These are phyloP conservation scores for Onychomys arenicola DNA, from an alignment of 2,797 vertebrate species.

Conservation along the genomic window DNA sequence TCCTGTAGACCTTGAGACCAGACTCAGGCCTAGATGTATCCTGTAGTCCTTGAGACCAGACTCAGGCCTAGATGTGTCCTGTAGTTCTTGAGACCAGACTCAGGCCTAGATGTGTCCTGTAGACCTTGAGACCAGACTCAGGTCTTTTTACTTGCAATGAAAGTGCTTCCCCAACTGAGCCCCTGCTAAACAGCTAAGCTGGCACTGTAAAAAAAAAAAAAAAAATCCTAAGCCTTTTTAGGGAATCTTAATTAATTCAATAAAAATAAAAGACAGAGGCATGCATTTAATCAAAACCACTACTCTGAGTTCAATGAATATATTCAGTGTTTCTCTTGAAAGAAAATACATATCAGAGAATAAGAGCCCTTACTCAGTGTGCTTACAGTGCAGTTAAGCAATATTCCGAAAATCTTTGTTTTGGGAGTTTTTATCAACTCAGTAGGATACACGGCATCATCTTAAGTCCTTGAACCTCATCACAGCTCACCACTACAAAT, in stretches of 20 bases:
- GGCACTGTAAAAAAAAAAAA: not conserved
- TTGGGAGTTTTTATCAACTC: conserved; percentile 50
- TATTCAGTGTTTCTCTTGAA: not conserved
- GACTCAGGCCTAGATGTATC: not conserved
- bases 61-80: no score
- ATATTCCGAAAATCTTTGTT: conserved; percentile 50
- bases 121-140: not conserved
- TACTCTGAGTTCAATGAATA: not conserved
- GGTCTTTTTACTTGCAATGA: not conserved
- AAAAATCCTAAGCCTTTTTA: not conserved
- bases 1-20: not conserved
- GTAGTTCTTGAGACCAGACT: not conserved
- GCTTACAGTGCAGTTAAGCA: not conserved
- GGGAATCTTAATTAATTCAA: conserved; percentile 39
- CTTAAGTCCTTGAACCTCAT: conserved; percentile 45
- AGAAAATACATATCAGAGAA: not conserved
- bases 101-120: no score
- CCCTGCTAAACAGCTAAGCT: not conserved
- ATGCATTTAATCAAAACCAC: conserved; percentile 31
- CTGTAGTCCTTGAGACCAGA: not conserved
- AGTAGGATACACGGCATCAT: not conserved
- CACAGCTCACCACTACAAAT: conserved; percentile 17
- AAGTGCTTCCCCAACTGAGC: not conserved
- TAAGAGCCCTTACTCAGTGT: not conserved
- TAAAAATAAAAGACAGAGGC: conserved; percentile 44